Conservation (phyloP, 2,888 invertebrate species). For the Cinara cedri region DNA sequence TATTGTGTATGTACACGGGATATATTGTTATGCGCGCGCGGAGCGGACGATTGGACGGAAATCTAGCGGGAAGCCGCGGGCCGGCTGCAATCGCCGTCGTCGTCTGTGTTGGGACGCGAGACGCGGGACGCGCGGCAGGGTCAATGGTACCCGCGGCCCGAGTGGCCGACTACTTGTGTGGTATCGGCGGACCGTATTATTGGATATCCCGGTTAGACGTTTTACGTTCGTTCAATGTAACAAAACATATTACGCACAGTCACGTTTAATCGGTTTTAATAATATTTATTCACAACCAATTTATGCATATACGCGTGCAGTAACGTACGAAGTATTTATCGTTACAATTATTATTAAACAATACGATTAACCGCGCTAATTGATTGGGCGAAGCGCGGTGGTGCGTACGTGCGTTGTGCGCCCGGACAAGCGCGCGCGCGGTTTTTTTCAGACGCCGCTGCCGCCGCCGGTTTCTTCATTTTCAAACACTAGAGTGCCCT, state of each 20-base stretch:
- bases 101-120: not conserved
- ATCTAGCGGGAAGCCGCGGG: conserved; percentile 27
- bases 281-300: no score
- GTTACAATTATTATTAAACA: not conserved
- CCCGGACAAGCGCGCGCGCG: not conserved
- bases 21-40: conserved; percentile 1
- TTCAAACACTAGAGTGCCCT: no score
- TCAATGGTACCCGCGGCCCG: conserved; percentile 16
- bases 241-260: no score
- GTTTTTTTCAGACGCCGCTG: not conserved
- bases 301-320: no score
- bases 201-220: no score
- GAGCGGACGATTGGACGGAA: conserved; percentile 27
- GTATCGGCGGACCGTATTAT: not conserved
- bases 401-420: not conserved
- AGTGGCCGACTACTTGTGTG: conserved; percentile 12
- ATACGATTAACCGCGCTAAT: conserved; percentile 1
- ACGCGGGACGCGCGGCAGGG: not conserved
- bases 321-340: no score
- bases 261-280: no score
- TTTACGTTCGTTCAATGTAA: no score
- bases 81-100: no score
- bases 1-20: no score
- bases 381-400: not conserved
- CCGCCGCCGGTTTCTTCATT: no score